These are phyloP conservation scores for Tachystola acroxantha DNA, from an alignment of 2,888 invertebrate genomes.

Conservation along the genomic window DNA sequence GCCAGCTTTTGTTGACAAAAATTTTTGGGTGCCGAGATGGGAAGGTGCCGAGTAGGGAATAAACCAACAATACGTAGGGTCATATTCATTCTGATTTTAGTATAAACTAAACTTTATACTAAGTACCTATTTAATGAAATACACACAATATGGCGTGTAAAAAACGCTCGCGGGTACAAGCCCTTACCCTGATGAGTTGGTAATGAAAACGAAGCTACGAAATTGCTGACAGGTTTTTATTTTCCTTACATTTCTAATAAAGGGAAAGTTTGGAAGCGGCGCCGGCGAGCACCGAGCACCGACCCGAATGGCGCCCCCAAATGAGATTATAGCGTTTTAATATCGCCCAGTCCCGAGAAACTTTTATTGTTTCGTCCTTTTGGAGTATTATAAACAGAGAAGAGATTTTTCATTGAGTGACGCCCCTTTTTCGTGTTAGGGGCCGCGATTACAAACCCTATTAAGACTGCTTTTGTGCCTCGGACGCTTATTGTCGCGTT, in stretches of 20 bases:
- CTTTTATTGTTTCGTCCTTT: slow-evolving; percentile 65
- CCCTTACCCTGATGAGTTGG: slow-evolving; percentile 48
- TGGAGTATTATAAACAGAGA: slow-evolving; percentile 55
- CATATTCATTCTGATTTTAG: too few relatives aligned
- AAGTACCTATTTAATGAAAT: too few relatives aligned
- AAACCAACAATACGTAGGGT: too few relatives aligned
- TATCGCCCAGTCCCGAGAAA: slow-evolving; percentile 57
- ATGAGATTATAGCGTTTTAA: slow-evolving; percentile 69
- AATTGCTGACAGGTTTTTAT: slow-evolving; percentile 51
- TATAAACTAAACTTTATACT: too few relatives aligned
- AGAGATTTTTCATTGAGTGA: slow-evolving; percentile 62
- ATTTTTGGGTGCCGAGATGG: too few relatives aligned
- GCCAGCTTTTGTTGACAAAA: too few relatives aligned
- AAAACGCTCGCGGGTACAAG: slow-evolving; percentile 30
- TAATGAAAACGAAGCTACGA: slow-evolving; percentile 59
- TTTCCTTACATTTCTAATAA: slow-evolving; percentile 58
- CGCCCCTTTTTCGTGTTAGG: slow-evolving; percentile 45
- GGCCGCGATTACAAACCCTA: slow-evolving; percentile 58
- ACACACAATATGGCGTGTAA: too few relatives aligned
- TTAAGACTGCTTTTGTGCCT: slow-evolving; percentile 49
- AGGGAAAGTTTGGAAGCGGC: slow-evolving; percentile 42
- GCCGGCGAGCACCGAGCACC: slow-evolving; percentile 24
- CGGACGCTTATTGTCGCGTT: slow-evolving; percentile 43
- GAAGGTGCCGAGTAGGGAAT: too few relatives aligned
- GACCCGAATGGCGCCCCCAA: slow-evolving; percentile 43